A percentile compares a stretch with the other conserved stretches of the same genome.
Evolutionary conservation across 2,888 invertebrate species (phyloP).

Genomic region (Phaedon cochleariae): DNA sequence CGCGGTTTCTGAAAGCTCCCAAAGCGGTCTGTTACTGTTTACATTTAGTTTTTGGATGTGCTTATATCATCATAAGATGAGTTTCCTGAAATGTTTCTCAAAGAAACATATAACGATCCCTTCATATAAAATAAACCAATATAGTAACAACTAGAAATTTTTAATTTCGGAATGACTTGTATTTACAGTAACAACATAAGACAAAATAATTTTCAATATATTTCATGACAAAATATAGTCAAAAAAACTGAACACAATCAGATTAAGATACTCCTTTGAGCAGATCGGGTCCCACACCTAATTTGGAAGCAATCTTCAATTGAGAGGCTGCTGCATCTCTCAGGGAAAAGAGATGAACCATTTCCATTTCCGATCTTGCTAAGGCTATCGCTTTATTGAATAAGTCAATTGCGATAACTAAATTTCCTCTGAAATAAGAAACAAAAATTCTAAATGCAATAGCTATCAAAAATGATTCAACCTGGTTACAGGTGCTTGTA

Average conservation of each 20-base stretch:
- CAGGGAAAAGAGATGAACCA: constrained; percentile 89
- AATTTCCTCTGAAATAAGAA: constrained; percentile 75
- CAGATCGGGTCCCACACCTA: constrained; percentile 64
- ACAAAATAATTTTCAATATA: constrained; percentile 15
- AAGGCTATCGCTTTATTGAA: constrained; percentile 89
- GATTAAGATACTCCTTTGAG: constrained; percentile 42
- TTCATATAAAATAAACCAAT: neutral
- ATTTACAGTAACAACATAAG: constrained; percentile 35
- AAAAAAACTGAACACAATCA: constrained; percentile 10
- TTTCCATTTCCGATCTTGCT: constrained; percentile 87
- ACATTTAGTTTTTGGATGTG: no score
- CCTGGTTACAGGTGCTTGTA: no score
- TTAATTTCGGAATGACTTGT: constrained; percentile 39
- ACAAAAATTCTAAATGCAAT: neutral
- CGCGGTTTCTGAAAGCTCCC: no score
- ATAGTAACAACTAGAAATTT: constrained; percentile 12
- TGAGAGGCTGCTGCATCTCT: constrained; percentile 92
- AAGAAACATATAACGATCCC: no score
- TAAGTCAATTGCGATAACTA: constrained; percentile 81
- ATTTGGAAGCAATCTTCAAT: constrained; percentile 78
- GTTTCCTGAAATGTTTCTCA: no score
- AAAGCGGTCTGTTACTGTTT: no score
- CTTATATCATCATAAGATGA: no score
- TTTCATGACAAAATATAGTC: constrained; percentile 17
- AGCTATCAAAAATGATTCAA: no score